phyloP scores from a whole-genome alignment of 2,797 vertebrate species.

The Hemibagrus guttatus region DNA sequence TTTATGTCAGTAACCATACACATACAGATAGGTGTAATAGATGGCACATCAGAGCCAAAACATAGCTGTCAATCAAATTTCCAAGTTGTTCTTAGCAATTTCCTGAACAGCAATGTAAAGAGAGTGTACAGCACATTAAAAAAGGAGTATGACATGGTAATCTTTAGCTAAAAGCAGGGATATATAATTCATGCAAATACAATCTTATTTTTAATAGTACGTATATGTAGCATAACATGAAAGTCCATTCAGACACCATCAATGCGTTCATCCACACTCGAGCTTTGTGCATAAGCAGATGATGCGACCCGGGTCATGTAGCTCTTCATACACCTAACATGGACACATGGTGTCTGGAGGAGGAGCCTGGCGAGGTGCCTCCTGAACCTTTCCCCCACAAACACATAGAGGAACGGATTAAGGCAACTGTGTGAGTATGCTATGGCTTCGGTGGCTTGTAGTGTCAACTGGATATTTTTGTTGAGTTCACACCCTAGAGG shows the following conservation, averaged over 20 bases:
- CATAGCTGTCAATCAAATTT: too few relatives aligned
- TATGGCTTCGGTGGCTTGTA: conserved; percentile 79
- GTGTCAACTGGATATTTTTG: conserved; percentile 67
- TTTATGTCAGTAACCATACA: background rate
- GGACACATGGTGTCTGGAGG: conserved; percentile 60
- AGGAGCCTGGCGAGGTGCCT: conserved; percentile 78
- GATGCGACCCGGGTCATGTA: background rate
- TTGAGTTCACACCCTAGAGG: conserved; percentile 65
- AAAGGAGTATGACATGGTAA: background rate
- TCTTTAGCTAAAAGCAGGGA: background rate
- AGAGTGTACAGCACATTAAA: background rate
- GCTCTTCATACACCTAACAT: conserved; percentile 55
- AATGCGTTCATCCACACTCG: background rate
- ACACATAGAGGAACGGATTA: conserved; percentile 90
- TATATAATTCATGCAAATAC: too few relatives aligned
- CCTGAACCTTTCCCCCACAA: conserved; percentile 87
- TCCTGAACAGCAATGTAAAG: too few relatives aligned
- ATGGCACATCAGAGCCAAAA: too few relatives aligned
- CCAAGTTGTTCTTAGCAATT: too few relatives aligned
- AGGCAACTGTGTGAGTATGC: conserved; percentile 77
- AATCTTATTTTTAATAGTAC: too few relatives aligned
- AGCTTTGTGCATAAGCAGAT: background rate
- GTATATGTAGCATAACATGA: too few relatives aligned
- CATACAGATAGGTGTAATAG: too few relatives aligned
- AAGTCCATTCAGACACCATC: background rate